Evolutionary conservation across 2,888 invertebrate species (phyloP), one percentile per base, ranked within the genome.

Genomic region (Magallana nippona): DNA sequence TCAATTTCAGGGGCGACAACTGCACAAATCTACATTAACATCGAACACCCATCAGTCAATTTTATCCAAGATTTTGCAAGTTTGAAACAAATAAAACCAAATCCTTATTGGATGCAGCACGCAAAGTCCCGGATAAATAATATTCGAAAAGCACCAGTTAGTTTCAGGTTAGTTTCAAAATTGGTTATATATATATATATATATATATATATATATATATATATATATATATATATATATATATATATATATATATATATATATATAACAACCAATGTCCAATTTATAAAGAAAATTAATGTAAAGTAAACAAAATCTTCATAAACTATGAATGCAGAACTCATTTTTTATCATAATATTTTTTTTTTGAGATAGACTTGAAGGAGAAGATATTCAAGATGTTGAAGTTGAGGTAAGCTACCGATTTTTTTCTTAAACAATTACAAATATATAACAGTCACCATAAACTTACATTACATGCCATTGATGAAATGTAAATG

Each of bases 11-110:
- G 71, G 2, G 71, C 71, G 15, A 71, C 71, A 13, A 32, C 22
- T 1, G 71, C 27, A 5, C 71, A 71, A 71, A 27, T 71, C 17
- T 71, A 71, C 1, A 71, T 71, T 27, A 71, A 11, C 27, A 71
- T 71, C 27, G 22, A 27, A 22, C 22, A 22, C 32, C 10, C 19
- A 27, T 22, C 22, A 71, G 15, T 71, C 5, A 71, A 71, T 71
- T 71, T 71, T 32, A 71, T 71, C 17, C 71, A 71, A 15, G 71
- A 71, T 71, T 71, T 27, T 71, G 71, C 71, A 71, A 71, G 71
- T 27, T 15, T 71, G 71, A 71, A 71, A 27, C 71, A 32, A 5
- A 27, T 71, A 71, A 71, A 71, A 71, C 71, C 71, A 27, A 71
- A 71, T 71, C 71, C 3, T 3, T 3, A 71, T 15, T 71, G 71